phyloP scores from a whole-genome alignment of 2,888 invertebrate genomes.

The Parthenolecanium corni region DNA sequence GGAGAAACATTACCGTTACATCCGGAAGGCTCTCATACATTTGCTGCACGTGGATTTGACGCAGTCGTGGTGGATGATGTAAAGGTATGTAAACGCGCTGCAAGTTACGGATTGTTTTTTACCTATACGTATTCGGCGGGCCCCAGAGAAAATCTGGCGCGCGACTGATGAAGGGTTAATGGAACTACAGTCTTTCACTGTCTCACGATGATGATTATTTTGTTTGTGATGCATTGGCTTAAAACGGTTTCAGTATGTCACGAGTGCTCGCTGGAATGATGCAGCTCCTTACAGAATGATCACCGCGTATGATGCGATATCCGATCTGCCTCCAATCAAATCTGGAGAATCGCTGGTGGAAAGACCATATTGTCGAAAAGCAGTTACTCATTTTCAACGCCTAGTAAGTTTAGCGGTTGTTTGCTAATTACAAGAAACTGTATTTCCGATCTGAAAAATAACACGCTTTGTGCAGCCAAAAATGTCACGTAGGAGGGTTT shows the following conservation, averaged over 20 bases:
- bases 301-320: constrained; percentile 70
- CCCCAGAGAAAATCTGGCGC: no score
- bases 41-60: constrained; percentile 52
- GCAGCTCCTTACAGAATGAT: constrained; percentile 66
- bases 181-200: no score
- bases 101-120: no score
- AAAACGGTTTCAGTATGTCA: constrained; percentile 37
- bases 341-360: constrained; percentile 61
- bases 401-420: constrained; percentile 29
- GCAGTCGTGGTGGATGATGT: constrained; percentile 50
- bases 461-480: no score
- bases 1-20: constrained; percentile 60
- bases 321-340: constrained; percentile 61
- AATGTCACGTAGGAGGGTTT: no score
- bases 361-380: constrained; percentile 52
- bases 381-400: constrained; percentile 60
- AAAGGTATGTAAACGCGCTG: constrained; percentile 38
- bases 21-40: constrained; percentile 69
- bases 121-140: no score
- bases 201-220: background rate
- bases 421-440: no score
- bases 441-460: no score
- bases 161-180: no score
- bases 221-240: no score
- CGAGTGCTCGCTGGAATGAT: constrained; percentile 50